These are phyloP conservation scores for Branchinecta sandiegonensis DNA, from an alignment of 2,888 invertebrate genomes.

Conservation along the genomic window DNA sequence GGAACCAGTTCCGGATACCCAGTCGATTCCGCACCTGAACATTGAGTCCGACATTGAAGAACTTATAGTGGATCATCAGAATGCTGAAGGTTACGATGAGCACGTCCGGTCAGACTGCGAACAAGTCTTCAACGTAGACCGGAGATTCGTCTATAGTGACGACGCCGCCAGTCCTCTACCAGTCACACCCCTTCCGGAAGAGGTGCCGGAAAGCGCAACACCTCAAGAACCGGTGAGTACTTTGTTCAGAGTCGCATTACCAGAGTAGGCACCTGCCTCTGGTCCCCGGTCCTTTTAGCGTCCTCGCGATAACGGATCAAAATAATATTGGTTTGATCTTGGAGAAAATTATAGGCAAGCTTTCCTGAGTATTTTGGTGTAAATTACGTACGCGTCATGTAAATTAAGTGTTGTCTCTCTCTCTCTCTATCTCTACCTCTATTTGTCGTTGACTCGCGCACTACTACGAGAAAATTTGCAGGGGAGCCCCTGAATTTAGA, in stretches of 20 bases:
- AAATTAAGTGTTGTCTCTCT: too few relatives aligned
- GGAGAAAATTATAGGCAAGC: too few relatives aligned
- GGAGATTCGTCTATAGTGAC: not conserved
- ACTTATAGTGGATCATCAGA: not conserved
- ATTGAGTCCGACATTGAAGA: slow-evolving; percentile 1
- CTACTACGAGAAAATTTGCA: too few relatives aligned
- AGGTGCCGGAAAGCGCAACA: not conserved
- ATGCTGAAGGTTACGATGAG: not conserved
- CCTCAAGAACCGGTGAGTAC: not conserved
- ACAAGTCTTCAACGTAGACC: slow-evolving; percentile 5
- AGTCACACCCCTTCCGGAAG: not conserved
- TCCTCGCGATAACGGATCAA: too few relatives aligned
- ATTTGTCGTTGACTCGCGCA: too few relatives aligned
- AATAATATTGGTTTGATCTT: too few relatives aligned
- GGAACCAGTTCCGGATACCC: not conserved
- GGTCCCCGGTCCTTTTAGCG: not conserved
- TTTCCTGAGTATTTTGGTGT: too few relatives aligned
- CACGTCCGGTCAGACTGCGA: slow-evolving; percentile 4
- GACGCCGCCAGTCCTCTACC: not conserved
- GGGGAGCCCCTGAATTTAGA: too few relatives aligned
- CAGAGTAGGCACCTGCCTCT: not conserved
- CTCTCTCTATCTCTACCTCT: too few relatives aligned
- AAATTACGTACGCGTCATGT: too few relatives aligned
- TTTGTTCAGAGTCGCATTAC: not conserved
- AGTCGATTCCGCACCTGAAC: not conserved